phyloP scores from a whole-genome alignment of 23 tunicate genomes.

The Phallusia fumigata region DNA sequence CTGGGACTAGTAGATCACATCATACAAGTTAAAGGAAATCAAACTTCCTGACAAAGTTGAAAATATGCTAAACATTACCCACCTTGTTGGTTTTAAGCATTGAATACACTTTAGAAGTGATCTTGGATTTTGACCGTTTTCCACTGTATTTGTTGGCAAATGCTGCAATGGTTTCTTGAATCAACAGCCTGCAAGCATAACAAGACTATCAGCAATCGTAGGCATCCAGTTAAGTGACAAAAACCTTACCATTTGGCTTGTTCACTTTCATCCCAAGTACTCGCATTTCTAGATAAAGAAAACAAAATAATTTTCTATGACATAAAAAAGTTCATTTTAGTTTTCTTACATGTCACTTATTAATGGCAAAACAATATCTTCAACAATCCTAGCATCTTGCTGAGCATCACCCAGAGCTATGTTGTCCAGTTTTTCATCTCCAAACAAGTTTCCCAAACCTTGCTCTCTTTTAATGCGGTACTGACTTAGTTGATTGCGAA shows the following conservation, averaged over 20 bases:
- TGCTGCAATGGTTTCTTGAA: slow-evolving; percentile 38
- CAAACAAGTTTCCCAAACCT: slow-evolving; percentile 66
- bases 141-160: slow-evolving; percentile 54
- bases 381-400: slow-evolving; percentile 53
- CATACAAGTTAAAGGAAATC: too few relatives aligned
- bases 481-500: slow-evolving; percentile 44
- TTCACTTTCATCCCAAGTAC: slow-evolving; percentile 42
- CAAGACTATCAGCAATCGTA: too few relatives aligned
- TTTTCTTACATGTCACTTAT: slow-evolving; percentile 28
- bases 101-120: slow-evolving; percentile 52
- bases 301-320: not conserved
- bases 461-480: slow-evolving; percentile 59
- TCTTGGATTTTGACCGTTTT: slow-evolving; percentile 50
- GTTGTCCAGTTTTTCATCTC: slow-evolving; percentile 43
- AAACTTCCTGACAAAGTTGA: too few relatives aligned
- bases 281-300: slow-evolving; percentile 24
- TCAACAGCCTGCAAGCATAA: slow-evolving; percentile 3
- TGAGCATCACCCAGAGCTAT: not conserved
- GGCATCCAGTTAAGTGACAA: not conserved
- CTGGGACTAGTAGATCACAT: not conserved
- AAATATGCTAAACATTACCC: not conserved
- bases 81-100: slow-evolving; percentile 52
- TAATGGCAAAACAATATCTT: slow-evolving; percentile 51
- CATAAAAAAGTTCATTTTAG: not conserved
- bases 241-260: slow-evolving; percentile 42